A percentile compares a stretch with the other conserved stretches of the same genome.
phyloP scores from a whole-genome alignment of 2,113 vertebrate genomes.

The Heterotilapia buettikoferi region DNA sequence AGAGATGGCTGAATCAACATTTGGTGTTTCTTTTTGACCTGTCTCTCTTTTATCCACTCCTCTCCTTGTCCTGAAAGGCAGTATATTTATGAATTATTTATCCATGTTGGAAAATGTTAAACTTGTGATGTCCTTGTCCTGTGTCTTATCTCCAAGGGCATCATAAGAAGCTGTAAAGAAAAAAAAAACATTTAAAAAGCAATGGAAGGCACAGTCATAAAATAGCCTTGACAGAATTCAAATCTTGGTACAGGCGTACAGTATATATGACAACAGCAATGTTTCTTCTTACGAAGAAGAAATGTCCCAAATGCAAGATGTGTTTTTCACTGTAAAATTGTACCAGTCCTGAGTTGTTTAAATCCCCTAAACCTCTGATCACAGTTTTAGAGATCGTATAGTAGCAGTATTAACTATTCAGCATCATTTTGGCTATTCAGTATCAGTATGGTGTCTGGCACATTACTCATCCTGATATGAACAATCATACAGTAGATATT shows the following conservation, averaged over 20 bases:
- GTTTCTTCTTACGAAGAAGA: neutral
- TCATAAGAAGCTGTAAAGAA: slow-evolving; percentile 47
- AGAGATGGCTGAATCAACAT: slow-evolving; percentile 66
- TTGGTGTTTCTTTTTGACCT: slow-evolving; percentile 58
- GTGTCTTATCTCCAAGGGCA: slow-evolving; percentile 71
- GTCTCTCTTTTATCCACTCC: slow-evolving; percentile 50
- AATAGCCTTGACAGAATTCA: slow-evolving; percentile 45
- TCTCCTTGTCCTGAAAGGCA: slow-evolving; percentile 57
- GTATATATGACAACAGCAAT: neutral
- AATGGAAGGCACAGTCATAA: slow-evolving; percentile 10
- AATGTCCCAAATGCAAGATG: neutral
- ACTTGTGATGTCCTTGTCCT: slow-evolving; percentile 72
- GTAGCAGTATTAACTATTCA: neutral
- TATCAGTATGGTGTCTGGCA: neutral
- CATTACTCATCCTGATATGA: neutral
- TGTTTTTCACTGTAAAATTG: neutral
- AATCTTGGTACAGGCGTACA: slow-evolving; percentile 17
- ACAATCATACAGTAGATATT: neutral
- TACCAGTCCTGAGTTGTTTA: neutral
- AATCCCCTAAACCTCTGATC: neutral
- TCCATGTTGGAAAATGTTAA: slow-evolving; percentile 70
- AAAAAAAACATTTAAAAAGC: slow-evolving; percentile 14
- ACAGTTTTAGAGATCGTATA: neutral
- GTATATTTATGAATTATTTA: slow-evolving; percentile 77
- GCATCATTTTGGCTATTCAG: neutral